Conservation (phyloP, 2,888 invertebrate genomes). For the Agrilus biguttatus region DNA sequence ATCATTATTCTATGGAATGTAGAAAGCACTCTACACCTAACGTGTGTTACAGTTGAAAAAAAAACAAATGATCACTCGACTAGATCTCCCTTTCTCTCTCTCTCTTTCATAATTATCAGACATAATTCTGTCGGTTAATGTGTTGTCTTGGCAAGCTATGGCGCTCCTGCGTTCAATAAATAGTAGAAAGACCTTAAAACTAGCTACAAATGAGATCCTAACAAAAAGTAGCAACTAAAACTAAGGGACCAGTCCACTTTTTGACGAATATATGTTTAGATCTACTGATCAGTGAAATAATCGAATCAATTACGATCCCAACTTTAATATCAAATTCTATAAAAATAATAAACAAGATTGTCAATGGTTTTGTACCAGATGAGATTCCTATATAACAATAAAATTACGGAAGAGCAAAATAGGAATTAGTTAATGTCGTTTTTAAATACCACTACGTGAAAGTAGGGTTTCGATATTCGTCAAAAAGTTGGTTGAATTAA, state of each 20-base stretch:
- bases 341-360: background rate
- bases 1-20: too few relatives aligned
- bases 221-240: constrained; percentile 2
- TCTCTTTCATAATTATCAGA: too few relatives aligned
- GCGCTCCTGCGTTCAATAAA: constrained; percentile 19
- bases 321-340: background rate
- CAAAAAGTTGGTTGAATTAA: too few relatives aligned
- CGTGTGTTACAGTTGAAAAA: too few relatives aligned
- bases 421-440: too few relatives aligned
- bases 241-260: background rate
- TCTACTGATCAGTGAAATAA: background rate
- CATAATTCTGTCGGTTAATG: too few relatives aligned
- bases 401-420: background rate
- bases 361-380: background rate
- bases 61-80: too few relatives aligned
- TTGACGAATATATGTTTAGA: background rate
- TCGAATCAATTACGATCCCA: constrained; percentile 5
- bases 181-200: constrained; percentile 9
- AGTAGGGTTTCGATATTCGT: too few relatives aligned
- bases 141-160: constrained; percentile 18
- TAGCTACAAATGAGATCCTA: constrained; percentile 11
- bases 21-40: too few relatives aligned
- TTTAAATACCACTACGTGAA: too few relatives aligned
- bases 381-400: constrained; percentile 1
- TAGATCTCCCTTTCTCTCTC: too few relatives aligned